These are phyloP conservation scores for Colletes gigas DNA, from an alignment of 1,140 invertebrate genomes.

Conservation along the genomic window DNA sequence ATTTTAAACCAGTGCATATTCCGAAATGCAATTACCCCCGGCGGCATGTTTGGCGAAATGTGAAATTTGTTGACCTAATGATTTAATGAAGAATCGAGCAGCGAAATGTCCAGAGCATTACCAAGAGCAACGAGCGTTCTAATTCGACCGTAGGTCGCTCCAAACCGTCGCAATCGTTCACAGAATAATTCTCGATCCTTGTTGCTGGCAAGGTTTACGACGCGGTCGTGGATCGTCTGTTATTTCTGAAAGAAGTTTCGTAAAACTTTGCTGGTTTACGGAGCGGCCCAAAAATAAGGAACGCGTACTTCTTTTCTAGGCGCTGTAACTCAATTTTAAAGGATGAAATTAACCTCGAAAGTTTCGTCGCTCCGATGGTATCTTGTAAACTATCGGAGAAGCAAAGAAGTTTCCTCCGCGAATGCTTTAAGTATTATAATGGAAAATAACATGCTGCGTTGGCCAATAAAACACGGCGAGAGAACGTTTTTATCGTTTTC, in stretches of 20 bases:
- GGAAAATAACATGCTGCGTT: no score
- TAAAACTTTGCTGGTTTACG: no score
- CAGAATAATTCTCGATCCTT: background rate
- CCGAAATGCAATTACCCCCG: background rate
- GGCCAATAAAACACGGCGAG: background rate
- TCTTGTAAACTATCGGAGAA: no score
- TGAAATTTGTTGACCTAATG: conserved; percentile 10
- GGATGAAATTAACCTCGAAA: no score
- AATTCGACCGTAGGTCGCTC: background rate
- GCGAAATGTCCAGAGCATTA: background rate
- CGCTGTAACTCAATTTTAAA: no score
- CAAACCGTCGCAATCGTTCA: background rate
- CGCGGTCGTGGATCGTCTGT: background rate
- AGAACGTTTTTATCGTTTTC: background rate
- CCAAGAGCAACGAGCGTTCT: background rate
- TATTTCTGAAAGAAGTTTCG: background rate
- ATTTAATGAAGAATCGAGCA: conserved; percentile 4
- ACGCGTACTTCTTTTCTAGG: no score
- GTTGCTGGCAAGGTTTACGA: background rate
- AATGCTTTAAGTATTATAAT: no score
- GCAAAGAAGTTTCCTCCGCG: no score
- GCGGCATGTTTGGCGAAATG: background rate
- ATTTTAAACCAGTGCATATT: background rate
- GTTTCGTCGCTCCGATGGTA: no score
- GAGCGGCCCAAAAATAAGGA: no score